These are phyloP conservation scores for Heterotis niloticus DNA, from an alignment of 2,113 vertebrate species.

Conservation along the genomic window DNA sequence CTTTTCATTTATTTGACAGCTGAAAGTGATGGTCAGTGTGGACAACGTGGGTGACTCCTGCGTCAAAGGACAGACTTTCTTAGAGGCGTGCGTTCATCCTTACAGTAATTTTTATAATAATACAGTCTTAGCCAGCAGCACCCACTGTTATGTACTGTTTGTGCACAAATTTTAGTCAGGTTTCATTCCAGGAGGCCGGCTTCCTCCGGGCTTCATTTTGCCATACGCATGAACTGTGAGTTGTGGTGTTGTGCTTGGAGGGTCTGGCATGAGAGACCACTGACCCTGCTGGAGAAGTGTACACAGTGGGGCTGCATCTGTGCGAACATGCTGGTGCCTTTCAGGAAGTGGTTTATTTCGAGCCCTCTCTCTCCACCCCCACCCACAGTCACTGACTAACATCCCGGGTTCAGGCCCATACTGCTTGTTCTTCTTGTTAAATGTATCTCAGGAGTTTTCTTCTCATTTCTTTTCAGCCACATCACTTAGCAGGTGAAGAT, in stretches of 20 bases:
- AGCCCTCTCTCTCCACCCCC: not conserved
- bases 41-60: too few species aligned
- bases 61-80: too few species aligned
- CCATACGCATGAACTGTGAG: not conserved
- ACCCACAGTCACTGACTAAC: not conserved
- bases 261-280: not conserved
- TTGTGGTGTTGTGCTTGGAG: not conserved
- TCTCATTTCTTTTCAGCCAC: not conserved
- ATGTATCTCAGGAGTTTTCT: not conserved
- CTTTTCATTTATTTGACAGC: too few species aligned
- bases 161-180: too few species aligned
- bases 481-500: not conserved
- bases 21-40: not conserved
- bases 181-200: too few species aligned
- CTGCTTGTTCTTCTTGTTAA: too few species aligned
- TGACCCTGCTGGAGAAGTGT: not conserved
- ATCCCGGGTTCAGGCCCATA: not conserved
- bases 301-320: not conserved
- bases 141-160: too few species aligned
- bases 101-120: too few species aligned
- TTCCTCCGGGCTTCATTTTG: too few species aligned
- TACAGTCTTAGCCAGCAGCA: not conserved
- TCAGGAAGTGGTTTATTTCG: constrained; percentile 18
- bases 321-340: not conserved
- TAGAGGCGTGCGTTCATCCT: too few species aligned